Base-by-base conservation (phyloP, 1,140 invertebrate genomes). In the Drosophila gunungcola region DNA sequence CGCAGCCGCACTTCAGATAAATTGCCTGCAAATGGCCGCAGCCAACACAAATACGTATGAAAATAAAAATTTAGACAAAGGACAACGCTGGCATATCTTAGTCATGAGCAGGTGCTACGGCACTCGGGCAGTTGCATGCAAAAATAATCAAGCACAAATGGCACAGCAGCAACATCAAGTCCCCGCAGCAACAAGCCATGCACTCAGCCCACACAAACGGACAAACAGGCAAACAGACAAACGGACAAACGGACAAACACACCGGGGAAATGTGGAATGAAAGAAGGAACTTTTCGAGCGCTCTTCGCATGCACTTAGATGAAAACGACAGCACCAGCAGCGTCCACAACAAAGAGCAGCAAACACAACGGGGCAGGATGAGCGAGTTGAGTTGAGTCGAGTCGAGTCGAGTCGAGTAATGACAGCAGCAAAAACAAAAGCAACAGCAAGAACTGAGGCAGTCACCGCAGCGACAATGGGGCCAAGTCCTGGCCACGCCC, bases 291-390 rank as follows among this genome's bases (percentile, higher is more conserved):
- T 81, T 73, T 76, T 84, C 63, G 83, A 86, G 84, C 84, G 84
- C 80, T 73, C 84, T 86, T 88, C 61, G 79, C 78, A 80, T 86
- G 83, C 83, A 86, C 83, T 86, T 86, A 86, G 79, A 86, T 82
- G 84, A 79, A 88, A 88, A 89, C 85, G 84, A 86, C 82, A 65
- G 62, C 68, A 78, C 58, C 78, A 77, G 46, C 62, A 63, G 36
- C 63, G 68, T 38, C 61, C 58, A 55, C 57, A 77, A 52, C 68
- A 77, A 53, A 68, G 64, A 68, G 61, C 64, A 65, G 64, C 56
- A 67, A 54, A 61, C 79, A 69, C 49, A 73, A 49, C 38, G 54
- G 51, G 48, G 48, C 55, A 48, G 11, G 25, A 48, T 13, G 42
- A 43, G 32, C 65, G 76, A 67, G 73, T 21, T 21, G 16, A 21